Evolutionary conservation across 2,888 invertebrate species (phyloP), one percentile per base, ranked within the genome.

Genomic region (Polyploca ridens): DNA sequence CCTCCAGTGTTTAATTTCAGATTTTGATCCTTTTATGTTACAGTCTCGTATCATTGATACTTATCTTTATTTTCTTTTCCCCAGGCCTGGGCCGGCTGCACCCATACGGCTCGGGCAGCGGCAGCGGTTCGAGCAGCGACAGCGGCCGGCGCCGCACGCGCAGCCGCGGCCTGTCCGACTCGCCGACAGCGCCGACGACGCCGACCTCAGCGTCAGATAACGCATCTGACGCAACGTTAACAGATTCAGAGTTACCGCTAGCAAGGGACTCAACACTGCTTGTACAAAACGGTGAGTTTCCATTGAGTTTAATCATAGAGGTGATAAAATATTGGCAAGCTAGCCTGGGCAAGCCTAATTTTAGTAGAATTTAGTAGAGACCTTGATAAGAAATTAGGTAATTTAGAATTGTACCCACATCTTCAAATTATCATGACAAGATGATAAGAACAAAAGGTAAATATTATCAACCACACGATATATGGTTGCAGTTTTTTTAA

Each of bases 211-310:
- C 90, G 46, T 96, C 97, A 73, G 97, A 97, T 88, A 97, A 97
- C 96, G 97, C 96, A 72, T 97, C 97, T 73, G 97, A 97, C 95
- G 97, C 97, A 58, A 97, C 97, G 35, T 95, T 97, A 81, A 97
- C 97, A 49, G 97, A 97, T 90, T 97, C 97, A 33, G 97, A 97
- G 93, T 94, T 97, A 86, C 97, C 97, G 80, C 95, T 97, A 79
- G 97, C 97, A 82, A 95, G 97, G 86, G 97, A 97, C 85, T 97
- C 96, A 62, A 97, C 97, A 75, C 95, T 97, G 76, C 96, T 97
- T 78, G 96, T 97, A 77, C 97, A 97, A 95, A 97, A 97, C 96
- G 97, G 97, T 97, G 74, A 95, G 96, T 27, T 14, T 13, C 5
- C 3, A 44, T 33, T n/a, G 10, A 27, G 27, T 27, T 27, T 27